phyloP scores from a whole-genome alignment of 2,888 invertebrate species.

The Smittia aterrima region DNA sequence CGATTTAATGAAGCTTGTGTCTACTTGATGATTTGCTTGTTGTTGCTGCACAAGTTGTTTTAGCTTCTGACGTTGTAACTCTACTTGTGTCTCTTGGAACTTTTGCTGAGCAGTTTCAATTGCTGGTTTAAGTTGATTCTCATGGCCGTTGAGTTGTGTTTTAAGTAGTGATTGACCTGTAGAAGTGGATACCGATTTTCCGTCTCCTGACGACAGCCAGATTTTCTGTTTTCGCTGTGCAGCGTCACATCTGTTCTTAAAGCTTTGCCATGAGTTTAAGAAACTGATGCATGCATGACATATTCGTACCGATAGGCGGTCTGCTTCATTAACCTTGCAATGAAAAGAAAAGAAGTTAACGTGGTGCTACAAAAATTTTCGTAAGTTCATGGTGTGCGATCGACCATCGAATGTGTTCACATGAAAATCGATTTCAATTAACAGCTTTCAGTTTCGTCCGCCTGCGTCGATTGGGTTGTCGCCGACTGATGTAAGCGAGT shows the following conservation, averaged over 20 bases:
- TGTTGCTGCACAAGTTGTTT: constrained; percentile 27
- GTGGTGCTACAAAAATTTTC: not conserved
- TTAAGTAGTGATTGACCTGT: constrained; percentile 37
- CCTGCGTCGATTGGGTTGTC: not conserved
- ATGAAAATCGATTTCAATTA: constrained; percentile 41
- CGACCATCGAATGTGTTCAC: not conserved
- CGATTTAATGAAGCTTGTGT: constrained; percentile 37
- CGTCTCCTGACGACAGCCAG: constrained; percentile 48
- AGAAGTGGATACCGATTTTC: not conserved
- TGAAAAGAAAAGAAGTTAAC: not conserved
- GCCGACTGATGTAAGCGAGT: constrained; percentile 19
- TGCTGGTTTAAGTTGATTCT: constrained; percentile 35
- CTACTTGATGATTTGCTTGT: not conserved
- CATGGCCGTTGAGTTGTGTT: constrained; percentile 35
- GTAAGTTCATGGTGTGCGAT: not conserved
- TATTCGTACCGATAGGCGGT: constrained; percentile 51
- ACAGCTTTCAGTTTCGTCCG: constrained; percentile 21
- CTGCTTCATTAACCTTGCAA: constrained; percentile 48
- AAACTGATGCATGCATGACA: constrained; percentile 55
- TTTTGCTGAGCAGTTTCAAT: constrained; percentile 40
- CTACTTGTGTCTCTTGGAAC: constrained; percentile 36
- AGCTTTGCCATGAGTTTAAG: constrained; percentile 55
- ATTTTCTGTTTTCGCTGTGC: constrained; percentile 52
- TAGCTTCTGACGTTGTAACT: constrained; percentile 31
- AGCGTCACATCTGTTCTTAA: constrained; percentile 53